These are phyloP conservation scores for Amphiprion percula DNA, from an alignment of 2,113 vertebrate genomes.

Conservation along the genomic window DNA sequence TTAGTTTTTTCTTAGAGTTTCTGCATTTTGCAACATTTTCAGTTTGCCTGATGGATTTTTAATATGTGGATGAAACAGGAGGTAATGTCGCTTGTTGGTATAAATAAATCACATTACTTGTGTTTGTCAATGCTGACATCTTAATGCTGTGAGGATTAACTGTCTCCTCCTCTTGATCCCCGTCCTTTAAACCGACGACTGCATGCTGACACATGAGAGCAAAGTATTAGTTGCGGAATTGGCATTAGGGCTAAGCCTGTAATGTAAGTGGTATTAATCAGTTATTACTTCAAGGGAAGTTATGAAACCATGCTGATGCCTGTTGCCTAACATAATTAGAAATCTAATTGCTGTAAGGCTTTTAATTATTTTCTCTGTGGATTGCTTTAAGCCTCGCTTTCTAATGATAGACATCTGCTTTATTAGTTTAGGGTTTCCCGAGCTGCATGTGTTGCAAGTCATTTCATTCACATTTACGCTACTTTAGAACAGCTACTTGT, in stretches of 20 bases:
- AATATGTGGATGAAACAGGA: background rate
- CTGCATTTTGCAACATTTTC: background rate
- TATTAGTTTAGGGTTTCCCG: background rate
- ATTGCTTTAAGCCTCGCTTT: too few relatives aligned
- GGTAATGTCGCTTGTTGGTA: slow-evolving; percentile 5
- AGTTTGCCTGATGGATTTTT: background rate
- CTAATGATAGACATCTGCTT: background rate
- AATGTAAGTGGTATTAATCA: slow-evolving; percentile 17
- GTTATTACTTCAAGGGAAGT: slow-evolving; percentile 5
- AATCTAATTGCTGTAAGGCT: slow-evolving; percentile 4
- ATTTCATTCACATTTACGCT: slow-evolving; percentile 6
- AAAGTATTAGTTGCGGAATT: slow-evolving; percentile 25
- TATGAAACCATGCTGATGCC: background rate
- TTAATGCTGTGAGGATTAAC: slow-evolving; percentile 48
- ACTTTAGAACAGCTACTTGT: background rate
- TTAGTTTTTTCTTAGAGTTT: background rate
- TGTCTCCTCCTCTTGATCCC: slow-evolving; percentile 32
- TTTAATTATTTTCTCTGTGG: too few relatives aligned
- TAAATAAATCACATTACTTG: slow-evolving; percentile 44
- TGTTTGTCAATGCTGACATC: slow-evolving; percentile 36
- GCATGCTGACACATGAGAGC: slow-evolving; percentile 8
- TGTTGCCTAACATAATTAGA: slow-evolving; percentile 8
- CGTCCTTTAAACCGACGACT: background rate
- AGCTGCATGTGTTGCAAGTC: background rate
- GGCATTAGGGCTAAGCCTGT: slow-evolving; percentile 9